Base-by-base conservation (phyloP, 2,888 invertebrate species). In the Elysia crispata region DNA sequence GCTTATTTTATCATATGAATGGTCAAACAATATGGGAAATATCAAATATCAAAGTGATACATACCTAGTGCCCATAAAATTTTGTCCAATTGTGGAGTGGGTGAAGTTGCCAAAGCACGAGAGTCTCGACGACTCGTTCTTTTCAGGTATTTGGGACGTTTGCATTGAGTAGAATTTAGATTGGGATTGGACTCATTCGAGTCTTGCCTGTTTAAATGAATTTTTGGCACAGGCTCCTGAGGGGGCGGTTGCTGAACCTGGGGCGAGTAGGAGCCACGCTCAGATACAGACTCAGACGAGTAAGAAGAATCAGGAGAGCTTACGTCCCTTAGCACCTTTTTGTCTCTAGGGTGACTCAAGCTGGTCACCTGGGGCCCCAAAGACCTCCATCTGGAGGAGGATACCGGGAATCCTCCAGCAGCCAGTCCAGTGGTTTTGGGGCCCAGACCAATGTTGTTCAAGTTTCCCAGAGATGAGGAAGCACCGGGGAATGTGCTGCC, bases 51-150 rank as follows among this genome's bases (percentile, higher is more conserved):
- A 25, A 54, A 28, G 18, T 31, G 15, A 15, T 11, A 31, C 69
- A 69, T 31, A 77, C 77, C 70, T 15, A 77, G 54, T 13, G 77
- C 77, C 77, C 77, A 77, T 13, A 77, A 60, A n/a, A 77, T 77
- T 41, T 77, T 77, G 60, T 77, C 57, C n/a, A 77, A 57, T 23
- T 66, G 77, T 57, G 77, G 77, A 15, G 69, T 69, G 18, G 57
- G 70, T 13, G 50, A 69, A 1, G 30, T 15, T 1, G 33, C 33
- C 18, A 23, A 20, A 33, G 25, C 33, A 5, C 33, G 31, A 15
- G 70, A 70, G n/a, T 70, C 15, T 33, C 33, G 70, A 6, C 30
- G 25, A 23, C 33, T 31, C 33, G 70, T 15, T 20, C 33, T 33
- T 70, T 70, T 70, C 33, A 70, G 30, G 70, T 41, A 70, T 30